Evolutionary conservation across 1,140 invertebrate species (phyloP).

Genomic region (Aphelinus atriplicis): DNA sequence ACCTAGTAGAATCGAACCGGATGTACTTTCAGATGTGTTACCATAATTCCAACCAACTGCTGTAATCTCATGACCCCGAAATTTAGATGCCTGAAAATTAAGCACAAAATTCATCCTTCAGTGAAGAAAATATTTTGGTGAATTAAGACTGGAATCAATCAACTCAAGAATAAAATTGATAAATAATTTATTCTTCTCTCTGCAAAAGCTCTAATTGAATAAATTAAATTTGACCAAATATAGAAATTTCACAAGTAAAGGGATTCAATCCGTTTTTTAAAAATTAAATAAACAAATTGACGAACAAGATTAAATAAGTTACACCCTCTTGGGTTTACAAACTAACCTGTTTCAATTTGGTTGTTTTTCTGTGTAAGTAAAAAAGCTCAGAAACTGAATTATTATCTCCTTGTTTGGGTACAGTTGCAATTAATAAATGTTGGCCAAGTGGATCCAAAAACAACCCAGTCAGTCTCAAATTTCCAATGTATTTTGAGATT

Average conservation of each 20-base stretch:
- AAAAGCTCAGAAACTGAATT: slow-evolving; percentile 77
- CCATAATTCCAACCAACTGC: slow-evolving; percentile 90
- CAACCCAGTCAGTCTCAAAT: slow-evolving; percentile 75
- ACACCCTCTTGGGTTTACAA: too few relatives aligned
- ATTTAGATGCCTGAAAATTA: slow-evolving; percentile 67
- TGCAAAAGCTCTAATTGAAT: not conserved
- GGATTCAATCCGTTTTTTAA: too few relatives aligned
- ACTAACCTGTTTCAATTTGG: slow-evolving; percentile 72
- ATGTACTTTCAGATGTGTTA: slow-evolving; percentile 76
- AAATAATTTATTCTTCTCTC: too few relatives aligned
- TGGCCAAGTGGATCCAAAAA: slow-evolving; percentile 89
- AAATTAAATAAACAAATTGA: too few relatives aligned
- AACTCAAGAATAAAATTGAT: too few relatives aligned
- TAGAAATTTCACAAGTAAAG: not conserved
- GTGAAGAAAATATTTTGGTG: slow-evolving; percentile 21
- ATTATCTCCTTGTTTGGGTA: slow-evolving; percentile 71
- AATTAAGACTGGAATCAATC: not conserved
- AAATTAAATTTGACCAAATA: slow-evolving; percentile 5
- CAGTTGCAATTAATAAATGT: slow-evolving; percentile 83
- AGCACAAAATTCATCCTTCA: slow-evolving; percentile 17
- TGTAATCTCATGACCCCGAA: slow-evolving; percentile 87
- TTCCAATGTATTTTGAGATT: slow-evolving; percentile 69
- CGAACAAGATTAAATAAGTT: slow-evolving; percentile 9
- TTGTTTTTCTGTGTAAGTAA: slow-evolving; percentile 77
- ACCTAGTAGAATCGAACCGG: slow-evolving; percentile 86